These are phyloP conservation scores for Ophion ventricosus DNA, from an alignment of 2,888 invertebrate genomes.

Conservation along the genomic window DNA sequence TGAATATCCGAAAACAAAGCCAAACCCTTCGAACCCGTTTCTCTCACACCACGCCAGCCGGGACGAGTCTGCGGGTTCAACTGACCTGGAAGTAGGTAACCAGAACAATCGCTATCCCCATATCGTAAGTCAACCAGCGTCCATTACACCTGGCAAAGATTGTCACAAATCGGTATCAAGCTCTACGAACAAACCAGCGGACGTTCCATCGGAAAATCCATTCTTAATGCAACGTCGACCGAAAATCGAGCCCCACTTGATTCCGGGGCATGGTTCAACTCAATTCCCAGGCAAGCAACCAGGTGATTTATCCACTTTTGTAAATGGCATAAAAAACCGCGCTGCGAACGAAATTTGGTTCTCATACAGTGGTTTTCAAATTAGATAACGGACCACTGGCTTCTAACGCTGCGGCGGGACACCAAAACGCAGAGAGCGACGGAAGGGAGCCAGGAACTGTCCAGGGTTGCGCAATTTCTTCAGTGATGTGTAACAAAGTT, in stretches of 20 bases:
- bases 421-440: background rate
- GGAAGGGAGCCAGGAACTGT: background rate
- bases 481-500: conserved; percentile 1
- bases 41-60: background rate
- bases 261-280: background rate
- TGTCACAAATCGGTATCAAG: conserved; percentile 9
- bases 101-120: background rate
- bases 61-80: background rate
- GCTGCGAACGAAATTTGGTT: background rate
- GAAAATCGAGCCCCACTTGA: background rate
- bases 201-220: conserved; percentile 15
- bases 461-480: conserved; percentile 9
- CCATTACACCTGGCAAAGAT: background rate
- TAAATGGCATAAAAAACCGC: background rate
- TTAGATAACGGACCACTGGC: background rate
- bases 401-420: background rate
- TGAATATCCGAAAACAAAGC: conserved; percentile 6
- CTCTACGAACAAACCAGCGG: background rate
- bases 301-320: background rate
- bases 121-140: background rate
- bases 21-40: conserved; percentile 37
- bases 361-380: background rate
- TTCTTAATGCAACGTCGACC: conserved; percentile 2
- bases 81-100: background rate
- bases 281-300: conserved; percentile 2